These are phyloP conservation scores for Trichogramma pretiosum DNA, from an alignment of 1,140 invertebrate species.

Conservation along the genomic window DNA sequence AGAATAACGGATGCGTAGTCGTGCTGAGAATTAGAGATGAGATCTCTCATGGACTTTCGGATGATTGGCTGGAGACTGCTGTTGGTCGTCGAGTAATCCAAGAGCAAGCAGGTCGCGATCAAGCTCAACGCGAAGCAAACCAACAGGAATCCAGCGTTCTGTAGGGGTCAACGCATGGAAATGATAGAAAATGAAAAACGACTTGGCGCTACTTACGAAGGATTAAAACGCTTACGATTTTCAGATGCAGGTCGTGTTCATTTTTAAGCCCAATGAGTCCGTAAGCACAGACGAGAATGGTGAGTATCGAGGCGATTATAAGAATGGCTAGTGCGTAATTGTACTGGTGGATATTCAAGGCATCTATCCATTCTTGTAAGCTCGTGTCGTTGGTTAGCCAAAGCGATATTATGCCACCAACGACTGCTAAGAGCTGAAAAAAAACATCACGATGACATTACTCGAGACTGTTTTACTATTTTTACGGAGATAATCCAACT, in stretches of 20 bases:
- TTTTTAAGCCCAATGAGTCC: slow-evolving; percentile 66
- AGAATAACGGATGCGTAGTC: slow-evolving; percentile 54
- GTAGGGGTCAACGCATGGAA: slow-evolving; percentile 23
- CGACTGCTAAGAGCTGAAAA: too few species aligned
- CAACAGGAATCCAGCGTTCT: slow-evolving; percentile 63
- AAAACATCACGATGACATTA: too few species aligned
- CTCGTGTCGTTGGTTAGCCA: slow-evolving; percentile 72
- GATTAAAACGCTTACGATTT: slow-evolving; percentile 48
- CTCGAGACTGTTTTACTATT: too few species aligned
- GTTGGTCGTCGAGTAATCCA: slow-evolving; percentile 70
- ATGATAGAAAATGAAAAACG: background rate
- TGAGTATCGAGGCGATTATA: slow-evolving; percentile 57
- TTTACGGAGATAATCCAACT: too few species aligned
- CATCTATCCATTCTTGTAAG: slow-evolving; percentile 70
- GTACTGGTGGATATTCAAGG: slow-evolving; percentile 63
- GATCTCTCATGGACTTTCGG: slow-evolving; percentile 54
- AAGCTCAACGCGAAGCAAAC: slow-evolving; percentile 63
- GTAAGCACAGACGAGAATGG: slow-evolving; percentile 65
- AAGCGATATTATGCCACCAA: too few species aligned
- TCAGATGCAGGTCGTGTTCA: slow-evolving; percentile 52
- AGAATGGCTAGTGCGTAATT: slow-evolving; percentile 76
- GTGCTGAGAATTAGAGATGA: slow-evolving; percentile 64
- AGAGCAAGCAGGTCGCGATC: slow-evolving; percentile 63
- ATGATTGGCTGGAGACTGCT: slow-evolving; percentile 70
- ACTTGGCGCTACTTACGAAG: background rate